Conservation (phyloP, 2,113 vertebrate genomes). For the Sardina pilchardus region DNA sequence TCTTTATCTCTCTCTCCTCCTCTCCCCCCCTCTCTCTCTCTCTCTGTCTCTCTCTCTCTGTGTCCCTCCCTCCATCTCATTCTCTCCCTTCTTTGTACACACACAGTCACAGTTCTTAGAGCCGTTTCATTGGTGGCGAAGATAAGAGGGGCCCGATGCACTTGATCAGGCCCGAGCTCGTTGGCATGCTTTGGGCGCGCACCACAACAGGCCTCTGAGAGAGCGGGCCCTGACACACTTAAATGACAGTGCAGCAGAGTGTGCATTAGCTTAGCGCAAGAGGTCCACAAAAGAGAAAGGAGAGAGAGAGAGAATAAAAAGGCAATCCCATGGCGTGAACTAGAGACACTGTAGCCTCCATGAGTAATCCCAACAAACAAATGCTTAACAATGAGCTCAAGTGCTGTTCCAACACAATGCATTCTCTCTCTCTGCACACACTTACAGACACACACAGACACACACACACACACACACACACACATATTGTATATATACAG, state of each 20-base stretch:
- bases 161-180: not conserved
- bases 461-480: too few relatives aligned
- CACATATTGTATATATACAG: too few relatives aligned
- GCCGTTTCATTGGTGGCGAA: not conserved
- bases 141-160: not conserved
- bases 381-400: not conserved
- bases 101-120: not conserved
- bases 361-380: not conserved
- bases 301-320: not conserved
- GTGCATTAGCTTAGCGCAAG: not conserved
- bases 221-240: not conserved
- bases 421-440: too few relatives aligned
- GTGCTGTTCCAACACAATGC: not conserved
- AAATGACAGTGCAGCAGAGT: not conserved
- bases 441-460: too few relatives aligned
- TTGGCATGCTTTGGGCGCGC: not conserved
- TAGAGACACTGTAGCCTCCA: too few relatives aligned
- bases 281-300: not conserved
- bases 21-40: conserved; percentile 31
- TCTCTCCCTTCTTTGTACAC: conserved; percentile 2
- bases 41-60: conserved; percentile 36
- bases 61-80: conserved; percentile 35
- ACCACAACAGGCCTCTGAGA: not conserved
- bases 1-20: conserved; percentile 26
- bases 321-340: not conserved